Evolutionary conservation across 2,888 invertebrate species (phyloP).

Genomic region (Nymphalis urticae): DNA sequence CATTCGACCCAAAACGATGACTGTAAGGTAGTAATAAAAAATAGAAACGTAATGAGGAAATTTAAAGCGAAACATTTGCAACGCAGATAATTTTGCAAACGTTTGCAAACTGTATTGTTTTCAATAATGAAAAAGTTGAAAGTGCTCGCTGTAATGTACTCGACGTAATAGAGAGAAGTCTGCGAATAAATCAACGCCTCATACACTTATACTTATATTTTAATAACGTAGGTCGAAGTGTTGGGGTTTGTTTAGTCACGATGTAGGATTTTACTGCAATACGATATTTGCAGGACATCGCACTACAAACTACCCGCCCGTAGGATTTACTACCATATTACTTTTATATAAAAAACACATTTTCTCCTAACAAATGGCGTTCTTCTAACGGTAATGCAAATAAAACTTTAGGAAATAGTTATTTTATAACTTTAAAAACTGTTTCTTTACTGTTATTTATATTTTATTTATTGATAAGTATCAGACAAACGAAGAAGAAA

Average conservation of each 20-base stretch:
- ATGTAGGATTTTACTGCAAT: background rate
- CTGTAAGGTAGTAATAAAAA: too few relatives aligned
- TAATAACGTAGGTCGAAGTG: background rate
- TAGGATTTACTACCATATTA: background rate
- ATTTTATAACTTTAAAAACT: background rate
- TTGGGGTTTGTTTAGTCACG: conserved; percentile 5
- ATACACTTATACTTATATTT: too few relatives aligned
- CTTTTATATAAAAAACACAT: background rate
- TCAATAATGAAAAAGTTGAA: too few relatives aligned
- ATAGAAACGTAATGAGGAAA: too few relatives aligned
- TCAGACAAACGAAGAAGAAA: background rate
- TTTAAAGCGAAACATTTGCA: too few relatives aligned
- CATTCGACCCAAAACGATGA: too few relatives aligned
- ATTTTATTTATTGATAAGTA: background rate
- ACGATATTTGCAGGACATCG: conserved; percentile 10
- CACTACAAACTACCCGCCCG: background rate
- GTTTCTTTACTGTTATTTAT: background rate
- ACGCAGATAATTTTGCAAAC: background rate
- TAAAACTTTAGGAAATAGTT: background rate
- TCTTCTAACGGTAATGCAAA: background rate
- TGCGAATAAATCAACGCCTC: background rate
- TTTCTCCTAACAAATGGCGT: background rate
- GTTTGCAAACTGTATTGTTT: too few relatives aligned
- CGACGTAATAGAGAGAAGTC: too few relatives aligned
- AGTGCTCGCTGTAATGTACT: too few relatives aligned